These are phyloP conservation scores for Passer domesticus DNA, from an alignment of 2,113 vertebrate genomes.

Conservation along the genomic window DNA sequence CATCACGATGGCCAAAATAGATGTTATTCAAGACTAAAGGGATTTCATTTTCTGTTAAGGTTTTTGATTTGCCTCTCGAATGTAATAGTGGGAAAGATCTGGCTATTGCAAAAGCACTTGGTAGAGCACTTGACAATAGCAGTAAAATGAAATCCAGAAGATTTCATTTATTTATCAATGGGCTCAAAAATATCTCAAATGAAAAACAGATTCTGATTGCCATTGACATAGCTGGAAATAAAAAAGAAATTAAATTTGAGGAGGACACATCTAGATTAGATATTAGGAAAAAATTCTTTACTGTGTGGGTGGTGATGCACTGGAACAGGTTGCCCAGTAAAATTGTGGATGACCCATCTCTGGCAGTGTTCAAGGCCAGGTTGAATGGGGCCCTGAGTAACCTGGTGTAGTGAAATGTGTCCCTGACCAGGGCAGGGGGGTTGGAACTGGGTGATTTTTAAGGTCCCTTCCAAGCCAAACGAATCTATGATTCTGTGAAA, in stretches of 20 bases:
- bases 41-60: background rate
- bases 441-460: background rate
- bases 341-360: accelerated
- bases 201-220: background rate
- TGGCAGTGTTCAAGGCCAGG: background rate
- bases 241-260: background rate
- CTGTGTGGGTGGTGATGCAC: background rate
- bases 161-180: background rate
- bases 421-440: background rate
- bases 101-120: background rate
- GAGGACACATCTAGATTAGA: background rate
- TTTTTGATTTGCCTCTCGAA: background rate
- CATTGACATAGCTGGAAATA: background rate
- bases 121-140: background rate
- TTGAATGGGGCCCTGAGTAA: background rate
- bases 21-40: background rate
- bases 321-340: background rate
- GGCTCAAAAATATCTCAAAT: background rate
- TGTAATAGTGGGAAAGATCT: background rate
- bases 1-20: background rate
- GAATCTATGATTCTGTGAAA: background rate
- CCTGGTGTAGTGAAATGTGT: too few relatives aligned
- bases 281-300: background rate
- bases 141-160: background rate
- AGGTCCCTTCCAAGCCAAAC: background rate